Percentiles rank a stretch among this genome's conserved stretches.
These are phyloP conservation scores for Raja brachyura DNA, from an alignment of 2,113 vertebrate genomes.

Conservation along the genomic window DNA sequence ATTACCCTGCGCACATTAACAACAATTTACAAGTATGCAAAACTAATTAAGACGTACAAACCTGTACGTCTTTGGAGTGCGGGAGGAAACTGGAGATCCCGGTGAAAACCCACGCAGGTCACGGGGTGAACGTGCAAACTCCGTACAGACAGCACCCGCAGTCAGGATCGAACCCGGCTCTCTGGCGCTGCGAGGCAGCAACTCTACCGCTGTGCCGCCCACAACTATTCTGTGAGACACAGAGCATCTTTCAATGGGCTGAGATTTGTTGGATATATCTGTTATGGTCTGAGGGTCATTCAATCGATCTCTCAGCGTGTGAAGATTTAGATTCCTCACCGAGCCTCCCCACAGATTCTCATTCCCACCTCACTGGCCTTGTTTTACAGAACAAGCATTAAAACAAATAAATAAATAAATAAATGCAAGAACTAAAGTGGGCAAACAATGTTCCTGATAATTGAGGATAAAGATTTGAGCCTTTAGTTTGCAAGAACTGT, in stretches of 20 bases:
- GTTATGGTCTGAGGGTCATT: background rate
- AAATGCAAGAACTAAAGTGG: background rate
- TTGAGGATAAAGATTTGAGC: background rate
- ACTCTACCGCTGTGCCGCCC: background rate
- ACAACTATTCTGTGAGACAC: background rate
- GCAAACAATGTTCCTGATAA: background rate
- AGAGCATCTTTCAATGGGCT: background rate
- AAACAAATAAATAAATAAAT: background rate
- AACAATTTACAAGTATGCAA: no score
- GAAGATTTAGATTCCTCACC: no score
- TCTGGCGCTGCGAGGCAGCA: no score
- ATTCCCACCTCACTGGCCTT: no score
- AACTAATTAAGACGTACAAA: no score
- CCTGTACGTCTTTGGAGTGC: no score
- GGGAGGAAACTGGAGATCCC: no score
- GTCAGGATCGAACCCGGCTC: no score
- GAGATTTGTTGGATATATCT: background rate
- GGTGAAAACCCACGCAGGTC: no score
- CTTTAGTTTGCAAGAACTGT: background rate
- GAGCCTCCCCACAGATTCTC: background rate
- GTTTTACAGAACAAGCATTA: background rate
- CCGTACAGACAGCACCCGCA: no score
- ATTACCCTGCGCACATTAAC: no score
- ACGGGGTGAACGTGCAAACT: no score
- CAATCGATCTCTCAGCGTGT: background rate